These are phyloP conservation scores for Thunnus thynnus DNA, from an alignment of 2,113 vertebrate genomes.

Conservation along the genomic window DNA sequence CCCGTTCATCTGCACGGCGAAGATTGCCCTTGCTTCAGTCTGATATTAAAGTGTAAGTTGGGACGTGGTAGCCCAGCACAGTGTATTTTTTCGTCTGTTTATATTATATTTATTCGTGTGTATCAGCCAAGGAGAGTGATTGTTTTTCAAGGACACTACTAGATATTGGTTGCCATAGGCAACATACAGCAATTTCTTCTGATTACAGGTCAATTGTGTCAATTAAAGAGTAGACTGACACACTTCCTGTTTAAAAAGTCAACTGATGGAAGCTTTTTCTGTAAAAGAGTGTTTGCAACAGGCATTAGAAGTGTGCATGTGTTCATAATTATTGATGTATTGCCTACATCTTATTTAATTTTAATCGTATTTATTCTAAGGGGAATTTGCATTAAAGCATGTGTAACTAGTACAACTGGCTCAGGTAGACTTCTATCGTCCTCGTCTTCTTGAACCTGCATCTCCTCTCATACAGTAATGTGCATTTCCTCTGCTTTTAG, in stretches of 20 bases:
- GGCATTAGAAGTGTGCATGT: background rate
- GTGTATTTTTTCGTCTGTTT: background rate
- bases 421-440: background rate
- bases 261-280: background rate
- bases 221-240: background rate
- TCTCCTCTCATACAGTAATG: conserved; percentile 11
- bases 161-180: background rate
- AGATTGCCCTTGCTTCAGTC: background rate
- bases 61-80: background rate
- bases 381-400: background rate
- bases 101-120: background rate
- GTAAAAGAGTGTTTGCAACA: background rate
- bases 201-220: background rate
- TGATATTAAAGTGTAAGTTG: conserved; percentile 8
- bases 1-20: background rate
- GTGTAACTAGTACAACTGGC: no score
- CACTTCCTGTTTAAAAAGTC: conserved; percentile 11
- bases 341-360: background rate
- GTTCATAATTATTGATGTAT: background rate
- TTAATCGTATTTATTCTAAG: background rate
- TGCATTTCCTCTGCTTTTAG: conserved; percentile 34
- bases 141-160: conserved; percentile 19
- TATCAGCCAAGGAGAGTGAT: background rate
- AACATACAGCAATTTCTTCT: conserved; percentile 6
- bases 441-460: background rate